Evolutionary conservation across 2,888 invertebrate species (phyloP), one percentile per base, ranked within the genome.

Genomic region (Sphaerophoria rueppellii): DNA sequence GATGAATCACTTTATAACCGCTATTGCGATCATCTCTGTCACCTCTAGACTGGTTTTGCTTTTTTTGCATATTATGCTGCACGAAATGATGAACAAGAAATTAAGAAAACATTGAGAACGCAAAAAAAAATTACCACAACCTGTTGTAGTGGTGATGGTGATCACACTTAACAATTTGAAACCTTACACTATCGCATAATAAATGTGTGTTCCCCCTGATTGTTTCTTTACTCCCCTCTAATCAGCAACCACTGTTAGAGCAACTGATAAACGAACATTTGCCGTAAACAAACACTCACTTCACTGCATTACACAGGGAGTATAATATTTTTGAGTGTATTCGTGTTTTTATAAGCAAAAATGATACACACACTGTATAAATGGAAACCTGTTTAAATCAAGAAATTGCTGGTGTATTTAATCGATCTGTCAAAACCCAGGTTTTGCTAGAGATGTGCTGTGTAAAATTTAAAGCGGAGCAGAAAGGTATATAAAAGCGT

Each of bases 401-500:
- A 57, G 54, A 73, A 73, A 73, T 85, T 73, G 76, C 70, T 81
- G 43, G 69, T 85, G 81, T 81, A 57, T 81, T 81, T 81, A 85
- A 85, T 77, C 76, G 85, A 81, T 81, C 85, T 85, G 85, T 85
- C 85, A 85, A 85, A 24, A 85, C 81, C 77, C 73, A 50, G 81
- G 70, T 77, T 81, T 81, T 4, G 34, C 69, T 60, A 6, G 73
- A 34, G 76, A 73, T 81, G 80, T 61, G 73, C n/a, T 81, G 48
- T 34, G 65, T 58, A 48, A 81, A 73, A 85, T 40, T 81, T 16
- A 55, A 73, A 73, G 12, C 0, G 75, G 43, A 72, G 55, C 46
- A 16, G 1, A 50, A 50, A 9, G 5, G 34, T 6, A 40, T 14
- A n/a, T 9, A 24, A 57, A 50, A 43, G 7, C n/a, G 5, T 6